Evolutionary conservation across 2,888 invertebrate genomes (phyloP).

Genomic region (Drosophila anomalipes): DNA sequence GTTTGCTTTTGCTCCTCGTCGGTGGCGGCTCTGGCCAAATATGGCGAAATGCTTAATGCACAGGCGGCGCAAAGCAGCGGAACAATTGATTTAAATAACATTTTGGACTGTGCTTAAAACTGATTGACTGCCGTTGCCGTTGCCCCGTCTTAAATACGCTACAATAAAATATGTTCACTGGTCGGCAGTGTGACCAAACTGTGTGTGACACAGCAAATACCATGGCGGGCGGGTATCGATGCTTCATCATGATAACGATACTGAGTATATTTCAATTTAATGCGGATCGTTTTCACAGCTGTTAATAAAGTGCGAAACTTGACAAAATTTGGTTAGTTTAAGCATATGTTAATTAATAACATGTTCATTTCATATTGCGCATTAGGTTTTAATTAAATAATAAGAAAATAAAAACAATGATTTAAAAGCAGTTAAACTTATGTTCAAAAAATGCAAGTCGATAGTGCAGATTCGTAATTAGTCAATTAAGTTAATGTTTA

Average conservation of each 20-base stretch:
- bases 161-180: slow-evolving; percentile 10
- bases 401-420: not conserved
- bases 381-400: not conserved
- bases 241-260: not conserved
- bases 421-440: not conserved
- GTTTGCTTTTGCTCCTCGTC: slow-evolving; percentile 43
- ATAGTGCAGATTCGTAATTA: too few relatives aligned
- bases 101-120: slow-evolving; percentile 29
- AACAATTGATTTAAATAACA: slow-evolving; percentile 60
- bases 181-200: slow-evolving; percentile 39
- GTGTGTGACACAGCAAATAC: not conserved
- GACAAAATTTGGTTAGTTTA: not conserved
- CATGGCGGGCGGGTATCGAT: slow-evolving; percentile 17
- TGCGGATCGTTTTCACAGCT: not conserved
- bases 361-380: not conserved
- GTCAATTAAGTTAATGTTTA: not conserved
- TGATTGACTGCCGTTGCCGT: slow-evolving; percentile 8
- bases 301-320: not conserved
- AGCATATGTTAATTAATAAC: not conserved
- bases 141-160: slow-evolving; percentile 31
- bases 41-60: slow-evolving; percentile 44
- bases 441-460: not conserved
- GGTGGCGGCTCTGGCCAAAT: slow-evolving; percentile 30
- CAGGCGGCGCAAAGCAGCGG: slow-evolving; percentile 50
- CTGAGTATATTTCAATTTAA: not conserved